These are phyloP conservation scores for Clarias magur DNA, from an alignment of 2,113 vertebrate genomes.

Conservation along the genomic window DNA sequence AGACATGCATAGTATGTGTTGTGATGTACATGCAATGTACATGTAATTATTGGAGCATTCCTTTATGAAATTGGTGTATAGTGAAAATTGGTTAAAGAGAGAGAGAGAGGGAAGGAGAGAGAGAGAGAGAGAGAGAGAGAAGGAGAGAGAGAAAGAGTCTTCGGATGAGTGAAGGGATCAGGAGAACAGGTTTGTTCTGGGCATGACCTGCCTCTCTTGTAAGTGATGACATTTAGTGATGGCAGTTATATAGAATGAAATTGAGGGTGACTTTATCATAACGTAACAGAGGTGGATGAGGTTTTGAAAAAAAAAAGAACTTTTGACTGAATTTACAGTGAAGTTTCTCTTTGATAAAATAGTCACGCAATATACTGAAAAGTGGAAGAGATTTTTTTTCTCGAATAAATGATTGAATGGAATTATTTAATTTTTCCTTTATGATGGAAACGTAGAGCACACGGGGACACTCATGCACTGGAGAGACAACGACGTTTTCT, in stretches of 20 bases:
- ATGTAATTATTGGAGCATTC: constrained; percentile 11
- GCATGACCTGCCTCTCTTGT: constrained; percentile 76
- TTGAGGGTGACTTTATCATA: constrained; percentile 42
- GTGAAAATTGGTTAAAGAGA: background rate
- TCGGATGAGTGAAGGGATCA: constrained; percentile 25
- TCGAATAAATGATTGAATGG: background rate
- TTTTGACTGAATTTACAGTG: background rate
- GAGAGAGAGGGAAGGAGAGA: constrained; percentile 49
- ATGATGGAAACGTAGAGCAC: background rate
- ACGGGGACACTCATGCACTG: background rate
- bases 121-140: constrained; percentile 16
- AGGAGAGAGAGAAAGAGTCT: background rate
- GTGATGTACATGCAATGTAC: constrained; percentile 51
- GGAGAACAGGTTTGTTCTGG: constrained; percentile 53
- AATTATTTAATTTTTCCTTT: too few relatives aligned
- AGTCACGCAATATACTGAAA: background rate
- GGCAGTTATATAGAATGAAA: constrained; percentile 55
- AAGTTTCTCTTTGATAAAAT: background rate
- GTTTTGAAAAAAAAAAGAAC: background rate
- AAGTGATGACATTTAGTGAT: constrained; percentile 50
- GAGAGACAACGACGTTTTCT: background rate
- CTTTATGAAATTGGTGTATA: background rate
- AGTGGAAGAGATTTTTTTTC: background rate
- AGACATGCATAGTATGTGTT: constrained; percentile 43
- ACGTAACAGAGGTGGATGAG: constrained; percentile 9